A percentile compares a stretch with the other conserved stretches of the same genome.
Evolutionary conservation across 2,113 vertebrate species (phyloP).

Genomic region (Oreotrochilus melanogaster): DNA sequence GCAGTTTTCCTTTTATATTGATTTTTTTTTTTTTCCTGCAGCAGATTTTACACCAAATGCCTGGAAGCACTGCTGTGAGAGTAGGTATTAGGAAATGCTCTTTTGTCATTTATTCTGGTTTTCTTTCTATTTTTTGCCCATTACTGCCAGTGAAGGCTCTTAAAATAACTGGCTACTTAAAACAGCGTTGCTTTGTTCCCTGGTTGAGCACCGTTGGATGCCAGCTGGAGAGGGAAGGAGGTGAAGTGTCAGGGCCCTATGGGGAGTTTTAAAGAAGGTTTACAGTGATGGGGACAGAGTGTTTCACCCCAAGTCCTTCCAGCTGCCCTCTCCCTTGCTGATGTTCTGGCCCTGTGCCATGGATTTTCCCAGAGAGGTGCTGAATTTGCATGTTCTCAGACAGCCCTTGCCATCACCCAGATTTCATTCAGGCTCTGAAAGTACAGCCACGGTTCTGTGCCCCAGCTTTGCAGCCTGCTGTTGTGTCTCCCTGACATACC

Average conservation of each 20-base stretch:
- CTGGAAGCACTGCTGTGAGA: neutral
- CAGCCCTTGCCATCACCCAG: neutral
- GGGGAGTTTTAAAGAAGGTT: neutral
- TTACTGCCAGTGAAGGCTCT: constrained; percentile 26
- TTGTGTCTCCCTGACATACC: fast-evolving
- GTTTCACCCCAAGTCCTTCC: fast-evolving
- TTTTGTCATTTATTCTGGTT: constrained; percentile 29
- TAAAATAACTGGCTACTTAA: constrained; percentile 64
- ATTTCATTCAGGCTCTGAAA: neutral
- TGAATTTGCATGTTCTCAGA: neutral
- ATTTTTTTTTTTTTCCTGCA: neutral
- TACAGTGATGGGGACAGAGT: neutral
- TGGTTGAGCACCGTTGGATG: neutral
- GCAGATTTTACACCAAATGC: neutral
- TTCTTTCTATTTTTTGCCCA: constrained; percentile 52
- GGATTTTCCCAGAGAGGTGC: neutral
- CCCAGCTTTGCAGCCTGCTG: neutral
- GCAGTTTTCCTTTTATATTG: neutral
- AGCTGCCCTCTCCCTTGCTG: neutral
- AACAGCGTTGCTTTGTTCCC: constrained; percentile 8
- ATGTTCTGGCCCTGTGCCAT: fast-evolving
- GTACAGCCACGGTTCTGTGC: fast-evolving
- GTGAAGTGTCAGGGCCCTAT: constrained; percentile 15
- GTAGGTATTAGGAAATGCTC: neutral
- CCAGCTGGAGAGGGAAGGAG: neutral